phyloP scores from a whole-genome alignment of 2,888 invertebrate species.

The Prosapia bicincta region DNA sequence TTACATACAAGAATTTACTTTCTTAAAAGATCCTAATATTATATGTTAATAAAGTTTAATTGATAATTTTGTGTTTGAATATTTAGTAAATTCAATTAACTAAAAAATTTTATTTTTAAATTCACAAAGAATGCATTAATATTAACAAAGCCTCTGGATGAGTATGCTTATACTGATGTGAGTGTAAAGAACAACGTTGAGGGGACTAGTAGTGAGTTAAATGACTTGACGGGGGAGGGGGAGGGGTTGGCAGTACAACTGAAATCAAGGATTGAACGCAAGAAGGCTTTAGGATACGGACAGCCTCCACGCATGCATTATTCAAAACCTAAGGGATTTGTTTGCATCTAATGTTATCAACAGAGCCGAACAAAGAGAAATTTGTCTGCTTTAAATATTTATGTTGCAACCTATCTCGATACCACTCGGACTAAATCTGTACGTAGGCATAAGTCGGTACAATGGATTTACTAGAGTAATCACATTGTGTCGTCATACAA shows the following conservation, averaged over 20 bases:
- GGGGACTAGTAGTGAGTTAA: too few relatives aligned
- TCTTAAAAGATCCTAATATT: too few relatives aligned
- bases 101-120: too few relatives aligned
- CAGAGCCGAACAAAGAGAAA: neutral
- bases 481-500: too few relatives aligned
- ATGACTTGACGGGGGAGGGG: neutral
- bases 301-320: neutral
- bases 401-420: neutral
- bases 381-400: neutral
- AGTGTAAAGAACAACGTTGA: neutral
- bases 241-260: neutral
- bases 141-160: too few relatives aligned
- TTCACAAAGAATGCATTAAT: too few relatives aligned
- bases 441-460: too few relatives aligned
- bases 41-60: too few relatives aligned
- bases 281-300: neutral
- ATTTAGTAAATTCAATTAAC: too few relatives aligned
- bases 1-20: too few relatives aligned
- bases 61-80: too few relatives aligned
- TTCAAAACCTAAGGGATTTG: neutral
- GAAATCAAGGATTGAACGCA: neutral
- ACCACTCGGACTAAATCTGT: neutral
- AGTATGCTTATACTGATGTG: neutral
- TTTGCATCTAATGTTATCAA: neutral
- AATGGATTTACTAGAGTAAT: too few relatives aligned